These are phyloP conservation scores for Theocolax elegans DNA, from an alignment of 1,140 invertebrate species.

Conservation along the genomic window DNA sequence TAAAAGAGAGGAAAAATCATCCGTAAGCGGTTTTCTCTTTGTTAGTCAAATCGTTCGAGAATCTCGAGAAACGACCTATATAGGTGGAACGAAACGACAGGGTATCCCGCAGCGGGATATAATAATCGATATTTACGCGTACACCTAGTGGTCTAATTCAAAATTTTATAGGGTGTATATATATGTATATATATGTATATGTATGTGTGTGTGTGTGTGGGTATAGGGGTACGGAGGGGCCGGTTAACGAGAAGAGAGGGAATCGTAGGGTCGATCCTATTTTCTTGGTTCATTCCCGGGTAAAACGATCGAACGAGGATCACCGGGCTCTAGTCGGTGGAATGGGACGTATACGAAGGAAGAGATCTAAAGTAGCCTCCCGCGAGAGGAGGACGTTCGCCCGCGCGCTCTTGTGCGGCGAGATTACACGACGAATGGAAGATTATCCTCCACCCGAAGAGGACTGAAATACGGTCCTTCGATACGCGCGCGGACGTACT, in stretches of 20 bases:
- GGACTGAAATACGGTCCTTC: constrained; percentile 34
- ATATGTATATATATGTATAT: too few species aligned
- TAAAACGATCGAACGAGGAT: constrained; percentile 29
- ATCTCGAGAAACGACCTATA: too few species aligned
- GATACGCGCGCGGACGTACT: constrained; percentile 16
- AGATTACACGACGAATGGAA: constrained; percentile 42
- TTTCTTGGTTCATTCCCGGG: not conserved
- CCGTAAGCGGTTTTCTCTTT: too few species aligned
- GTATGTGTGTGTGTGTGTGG: too few species aligned
- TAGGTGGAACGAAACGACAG: too few species aligned
- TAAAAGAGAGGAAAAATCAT: too few species aligned
- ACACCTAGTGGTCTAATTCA: constrained; percentile 8
- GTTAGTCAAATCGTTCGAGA: too few species aligned
- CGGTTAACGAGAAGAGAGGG: not conserved
- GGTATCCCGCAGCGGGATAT: too few species aligned
- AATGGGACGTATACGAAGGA: not conserved
- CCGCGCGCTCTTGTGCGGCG: constrained; percentile 13
- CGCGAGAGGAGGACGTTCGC: not conserved
- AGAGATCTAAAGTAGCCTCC: constrained; percentile 9
- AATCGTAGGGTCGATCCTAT: constrained; percentile 24
- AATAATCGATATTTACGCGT: constrained; percentile 33
- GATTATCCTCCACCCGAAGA: constrained; percentile 33
- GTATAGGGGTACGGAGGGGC: too few species aligned
- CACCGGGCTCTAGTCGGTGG: not conserved
- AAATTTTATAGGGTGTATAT: constrained; percentile 31